Base-by-base conservation (phyloP, 2,797 vertebrate genomes). In the Chelmon rostratus region DNA sequence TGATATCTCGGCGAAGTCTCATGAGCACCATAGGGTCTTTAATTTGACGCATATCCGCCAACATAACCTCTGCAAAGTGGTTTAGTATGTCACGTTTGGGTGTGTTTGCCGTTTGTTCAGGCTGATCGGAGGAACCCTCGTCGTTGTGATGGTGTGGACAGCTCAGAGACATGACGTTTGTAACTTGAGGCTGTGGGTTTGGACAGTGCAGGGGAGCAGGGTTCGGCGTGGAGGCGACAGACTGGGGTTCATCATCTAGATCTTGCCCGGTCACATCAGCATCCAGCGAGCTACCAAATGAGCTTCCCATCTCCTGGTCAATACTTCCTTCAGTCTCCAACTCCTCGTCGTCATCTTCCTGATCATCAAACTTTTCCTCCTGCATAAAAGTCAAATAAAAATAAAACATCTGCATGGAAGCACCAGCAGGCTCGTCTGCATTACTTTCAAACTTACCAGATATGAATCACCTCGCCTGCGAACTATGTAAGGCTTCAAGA, bases 11-110 rank as follows among this genome's bases (percentile, higher is more conserved):
- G 10, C 86, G 80, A 21, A 91, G 86, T 59, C 76, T 82, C 73
- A 91, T 89, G 13, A 91, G 84, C 49, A 87, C 63, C 62, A 89
- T 8, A 0, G 74, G 81, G 67, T 91, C 82, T 81, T 68, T 67
- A 25, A 89, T 88, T 5, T 84, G 84, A 25, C 8, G 62, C 88
- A 91, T 91, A 13, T 88, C 86, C 0, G 81, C 74, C 64, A 91
- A 21, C 84, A 89, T 88, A 0, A 91, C 81, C 72, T 87, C 77
- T 2, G 73, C 35, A 25, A 88, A 90, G 72, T 86, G 84, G 25
- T 64, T 62, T 0, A 88, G 58, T 8, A 90, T 8, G 40, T 70
- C 11, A 1, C 44, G 61, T 49, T 25, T 74, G 23, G 79, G 3
- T 18, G 62, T 1, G n/a, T 47, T 61, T 3, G 38, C 11, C 1